Percentiles rank a stretch among this genome's conserved stretches.
Evolutionary conservation across 2,113 vertebrate species (phyloP).

Genomic region (Vidua macroura): DNA sequence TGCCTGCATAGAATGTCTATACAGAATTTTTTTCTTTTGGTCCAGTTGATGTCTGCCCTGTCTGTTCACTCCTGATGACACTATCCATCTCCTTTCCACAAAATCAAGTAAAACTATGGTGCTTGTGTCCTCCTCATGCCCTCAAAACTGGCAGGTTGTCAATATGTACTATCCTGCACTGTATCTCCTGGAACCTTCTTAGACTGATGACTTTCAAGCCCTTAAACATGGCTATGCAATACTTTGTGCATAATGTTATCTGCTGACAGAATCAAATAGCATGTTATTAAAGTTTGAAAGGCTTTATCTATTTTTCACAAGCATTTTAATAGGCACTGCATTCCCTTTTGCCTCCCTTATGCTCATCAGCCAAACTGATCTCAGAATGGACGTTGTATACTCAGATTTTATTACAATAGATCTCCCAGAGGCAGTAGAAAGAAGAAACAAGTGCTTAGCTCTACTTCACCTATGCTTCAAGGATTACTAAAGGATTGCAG

Average conservation of each 20-base stretch:
- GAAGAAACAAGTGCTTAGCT: background rate
- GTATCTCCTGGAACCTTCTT: background rate
- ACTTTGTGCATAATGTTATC: conserved; percentile 13
- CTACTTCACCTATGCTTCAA: background rate
- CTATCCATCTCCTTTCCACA: background rate
- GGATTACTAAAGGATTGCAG: background rate
- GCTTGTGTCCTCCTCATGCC: background rate
- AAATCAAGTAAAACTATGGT: background rate
- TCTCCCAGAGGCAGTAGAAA: background rate
- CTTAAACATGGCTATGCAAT: background rate
- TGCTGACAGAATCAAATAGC: conserved; percentile 52
- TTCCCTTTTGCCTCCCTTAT: background rate
- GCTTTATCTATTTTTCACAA: conserved; percentile 65
- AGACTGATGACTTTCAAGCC: conserved; percentile 19
- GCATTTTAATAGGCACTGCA: conserved; percentile 39
- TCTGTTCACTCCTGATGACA: background rate
- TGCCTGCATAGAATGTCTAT: background rate
- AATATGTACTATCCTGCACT: background rate
- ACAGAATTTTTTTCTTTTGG: background rate
- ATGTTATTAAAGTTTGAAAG: conserved; percentile 59
- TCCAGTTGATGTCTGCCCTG: background rate
- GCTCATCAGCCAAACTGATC: conserved; percentile 16
- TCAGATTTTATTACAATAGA: background rate
- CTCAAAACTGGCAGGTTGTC: background rate
- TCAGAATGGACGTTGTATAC: background rate